Evolutionary conservation across 2,888 invertebrate genomes (phyloP).

Genomic region (Megastigmus dorsalis): DNA sequence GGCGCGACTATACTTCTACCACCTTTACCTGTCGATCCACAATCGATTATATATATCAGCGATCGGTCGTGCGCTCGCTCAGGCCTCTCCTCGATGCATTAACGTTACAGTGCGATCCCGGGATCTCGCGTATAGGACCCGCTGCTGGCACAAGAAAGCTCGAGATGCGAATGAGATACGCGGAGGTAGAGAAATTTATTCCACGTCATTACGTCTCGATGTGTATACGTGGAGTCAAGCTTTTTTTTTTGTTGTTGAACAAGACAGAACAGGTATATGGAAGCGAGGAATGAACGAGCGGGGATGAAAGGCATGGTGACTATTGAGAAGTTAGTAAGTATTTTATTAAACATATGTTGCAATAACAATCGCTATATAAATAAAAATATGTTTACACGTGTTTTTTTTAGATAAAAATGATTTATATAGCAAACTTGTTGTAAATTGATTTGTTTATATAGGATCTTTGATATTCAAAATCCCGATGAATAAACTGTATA

Average conservation of each 20-base stretch:
- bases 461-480: no score
- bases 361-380: no score
- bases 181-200: constrained; percentile 5
- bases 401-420: no score
- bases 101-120: not conserved
- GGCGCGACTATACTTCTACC: no score
- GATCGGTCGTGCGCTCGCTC: not conserved
- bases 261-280: not conserved
- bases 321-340: no score
- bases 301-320: no score
- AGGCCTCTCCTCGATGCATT: no score
- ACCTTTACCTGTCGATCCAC: constrained; percentile 18
- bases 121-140: no score
- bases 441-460: no score
- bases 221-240: not conserved
- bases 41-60: constrained; percentile 29
- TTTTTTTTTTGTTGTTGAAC: not conserved
- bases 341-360: no score
- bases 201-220: constrained; percentile 20
- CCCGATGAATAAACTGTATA: not conserved
- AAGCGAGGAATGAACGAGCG: not conserved
- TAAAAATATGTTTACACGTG: no score
- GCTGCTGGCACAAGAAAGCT: not conserved
- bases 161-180: constrained; percentile 2
- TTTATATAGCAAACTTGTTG: no score